Evolutionary conservation across 2,797 vertebrate genomes (phyloP).

Genomic region (Danio albolineatus): DNA sequence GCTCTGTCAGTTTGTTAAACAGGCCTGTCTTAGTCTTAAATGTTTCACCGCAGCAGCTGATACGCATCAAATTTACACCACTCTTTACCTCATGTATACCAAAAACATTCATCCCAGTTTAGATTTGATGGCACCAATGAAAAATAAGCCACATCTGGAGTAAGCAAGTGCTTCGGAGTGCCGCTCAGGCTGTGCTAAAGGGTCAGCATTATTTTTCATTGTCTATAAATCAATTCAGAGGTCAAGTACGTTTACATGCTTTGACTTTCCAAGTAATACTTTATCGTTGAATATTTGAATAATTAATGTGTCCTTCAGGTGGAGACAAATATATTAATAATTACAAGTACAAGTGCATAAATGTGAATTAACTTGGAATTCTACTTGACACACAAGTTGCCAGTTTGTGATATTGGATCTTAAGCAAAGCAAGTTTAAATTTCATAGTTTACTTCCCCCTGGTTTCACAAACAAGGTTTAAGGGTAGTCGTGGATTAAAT

Average conservation of each 20-base stretch:
- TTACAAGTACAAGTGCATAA: no score
- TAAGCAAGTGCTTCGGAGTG: neutral
- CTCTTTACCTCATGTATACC: constrained; percentile 8
- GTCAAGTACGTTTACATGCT: constrained; percentile 20
- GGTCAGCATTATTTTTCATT: constrained; percentile 38
- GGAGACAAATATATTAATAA: no score
- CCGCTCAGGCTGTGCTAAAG: neutral
- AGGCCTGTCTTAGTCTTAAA: constrained; percentile 49
- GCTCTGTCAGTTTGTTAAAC: constrained; percentile 46
- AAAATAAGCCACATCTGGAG: constrained; percentile 37
- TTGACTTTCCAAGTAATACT: neutral
- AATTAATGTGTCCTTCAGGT: neutral
- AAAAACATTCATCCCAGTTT: constrained; percentile 38
- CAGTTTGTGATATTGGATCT: no score
- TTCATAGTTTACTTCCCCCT: no score
- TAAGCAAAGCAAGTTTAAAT: neutral
- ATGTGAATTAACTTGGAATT: no score
- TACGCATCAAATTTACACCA: constrained; percentile 29
- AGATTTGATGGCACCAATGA: constrained; percentile 27
- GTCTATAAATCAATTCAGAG: constrained; percentile 13
- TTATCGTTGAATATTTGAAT: neutral
- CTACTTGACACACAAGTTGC: no score
- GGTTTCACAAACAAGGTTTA: no score
- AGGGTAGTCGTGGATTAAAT: no score
- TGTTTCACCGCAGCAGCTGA: constrained; percentile 1